Evolutionary conservation across 2,888 invertebrate species (phyloP), one percentile per base, ranked within the genome.

Genomic region (Spatulosminthurus flaviceps): DNA sequence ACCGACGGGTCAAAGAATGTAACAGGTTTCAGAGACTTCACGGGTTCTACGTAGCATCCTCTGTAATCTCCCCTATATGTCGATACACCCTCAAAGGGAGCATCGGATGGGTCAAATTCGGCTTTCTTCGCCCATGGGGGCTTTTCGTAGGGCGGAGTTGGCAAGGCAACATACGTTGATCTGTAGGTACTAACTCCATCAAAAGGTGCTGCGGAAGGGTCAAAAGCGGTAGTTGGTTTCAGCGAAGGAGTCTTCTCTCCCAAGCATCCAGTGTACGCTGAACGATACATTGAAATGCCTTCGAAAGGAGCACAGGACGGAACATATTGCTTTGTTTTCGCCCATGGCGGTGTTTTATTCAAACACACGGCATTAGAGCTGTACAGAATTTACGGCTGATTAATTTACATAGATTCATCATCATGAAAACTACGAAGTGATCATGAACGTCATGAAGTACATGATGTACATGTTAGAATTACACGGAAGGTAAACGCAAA

Each of bases 161-260:
- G 74, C 73, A 69, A 42, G 4, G 80, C 78, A 9, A 28, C n/a
- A 60, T 67, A 80, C 0, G 75, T 51, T n/a, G 74, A 34, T 51
- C 70, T 60, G 78, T 83, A 83, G 0, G 80, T 64, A 34, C 80
- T 79, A 16, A 79, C n/a, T 13, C 76, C 82, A 24, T 80, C 81
- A 72, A 84, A 79, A 16, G 70, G 75, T 21, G 80, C 81, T 13
- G 73, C 69, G 9, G 81, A 77, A 11, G 80, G 78, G 28, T 81
- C 81, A 42, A 80, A 77, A n/a, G 24, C 75, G n/a, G 16, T 70
- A 0, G 26, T n/a, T 9, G 82, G 84, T 43, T 82, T 82, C 26
- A 78, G 61, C 29, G 70, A 79, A 29, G 41, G 29, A 0, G 79
- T 80, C n/a, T 76, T 81, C 0, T 66, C 70, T 7, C 78, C 80